Evolutionary conservation across 2,888 invertebrate genomes (phyloP), one percentile per base, ranked within the genome.

Genomic region (Cyrtodaria siliqua): DNA sequence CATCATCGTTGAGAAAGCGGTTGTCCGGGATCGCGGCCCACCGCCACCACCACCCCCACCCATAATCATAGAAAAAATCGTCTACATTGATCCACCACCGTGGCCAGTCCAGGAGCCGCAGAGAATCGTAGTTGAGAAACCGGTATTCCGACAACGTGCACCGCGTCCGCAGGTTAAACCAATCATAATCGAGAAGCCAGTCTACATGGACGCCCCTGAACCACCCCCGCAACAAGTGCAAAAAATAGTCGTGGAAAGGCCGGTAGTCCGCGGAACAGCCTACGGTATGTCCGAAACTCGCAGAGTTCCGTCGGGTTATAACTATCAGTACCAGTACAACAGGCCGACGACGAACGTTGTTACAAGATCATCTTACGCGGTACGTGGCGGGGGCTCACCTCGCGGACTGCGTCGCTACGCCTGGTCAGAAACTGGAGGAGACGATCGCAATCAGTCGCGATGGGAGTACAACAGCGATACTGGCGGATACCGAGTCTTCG

Each of bases 71-170:
- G 69, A 79, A 47, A 79, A 79, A 42, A 61, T 69, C 16, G 75
- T 75, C 16, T 79, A 75, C 60, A 49, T 72, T 1, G 75, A 79
- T 42, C 64, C 75, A 1, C 75, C 75, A 0, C 72, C 79, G 4
- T 79, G 79, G 79, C 79, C 79, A 2, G 61, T 55, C n/a, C 64
- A 66, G 20, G 72, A 72, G 38, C 75, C 72, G 1, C 75, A 75
- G 40, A 53, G 26, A 26, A 79, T 75, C 24, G 57, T 79, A 14
- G 75, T 79, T 9, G 79, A 79, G 33, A 79, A 69, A 42, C 79
- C 79, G 3, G 64, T 79, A 3, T 53, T 79, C 18, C 44, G 79
- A 29, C 60, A 63, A 20, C 63, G 75, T 1, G 64, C 71, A 9
- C 62, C 72, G 4, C 79, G 75, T 3, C 52, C 49, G 1, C 9